A percentile compares a stretch with the other conserved stretches of the same genome.
Conservation (phyloP, 2,888 invertebrate genomes). For the Alloplasta piceator region DNA sequence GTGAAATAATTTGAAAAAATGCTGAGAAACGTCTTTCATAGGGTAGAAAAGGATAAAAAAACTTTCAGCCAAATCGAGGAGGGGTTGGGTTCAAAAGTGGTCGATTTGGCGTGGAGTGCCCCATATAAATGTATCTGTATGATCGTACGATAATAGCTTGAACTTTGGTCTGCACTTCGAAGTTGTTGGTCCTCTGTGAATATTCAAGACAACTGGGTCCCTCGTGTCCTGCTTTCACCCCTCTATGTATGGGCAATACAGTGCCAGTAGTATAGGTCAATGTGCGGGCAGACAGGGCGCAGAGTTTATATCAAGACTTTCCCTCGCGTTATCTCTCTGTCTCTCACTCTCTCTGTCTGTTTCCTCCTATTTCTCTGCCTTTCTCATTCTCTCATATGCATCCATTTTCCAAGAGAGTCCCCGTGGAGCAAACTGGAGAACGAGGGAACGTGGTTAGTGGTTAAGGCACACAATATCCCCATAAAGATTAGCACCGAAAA, state of each 20-base stretch:
- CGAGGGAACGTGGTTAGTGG: slow-evolving; percentile 26
- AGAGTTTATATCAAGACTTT: slow-evolving; percentile 37
- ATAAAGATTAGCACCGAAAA: slow-evolving; percentile 46
- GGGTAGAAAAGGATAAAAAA: too few species aligned
- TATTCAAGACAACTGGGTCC: slow-evolving; percentile 51
- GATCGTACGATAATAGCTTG: slow-evolving; percentile 27
- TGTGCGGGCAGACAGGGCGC: slow-evolving; percentile 22
- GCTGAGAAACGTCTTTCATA: too few species aligned
- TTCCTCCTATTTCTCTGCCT: background rate
- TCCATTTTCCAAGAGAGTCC: slow-evolving; percentile 8
- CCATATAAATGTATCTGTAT: slow-evolving; percentile 8
- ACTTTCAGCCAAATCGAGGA: too few species aligned
- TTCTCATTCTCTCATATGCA: background rate
- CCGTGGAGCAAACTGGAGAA: slow-evolving; percentile 27
- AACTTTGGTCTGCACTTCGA: slow-evolving; percentile 3
- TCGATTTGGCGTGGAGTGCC: too few species aligned
- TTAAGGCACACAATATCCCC: slow-evolving; percentile 26
- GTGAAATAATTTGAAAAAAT: too few species aligned
- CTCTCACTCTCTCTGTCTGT: slow-evolving; percentile 1
- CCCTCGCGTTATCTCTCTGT: background rate
- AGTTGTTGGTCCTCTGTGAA: slow-evolving; percentile 28
- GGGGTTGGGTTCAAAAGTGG: too few species aligned
- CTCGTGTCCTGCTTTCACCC: slow-evolving; percentile 25
- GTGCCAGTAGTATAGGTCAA: slow-evolving; percentile 14
- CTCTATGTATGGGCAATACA: background rate